Evolutionary conservation across 2,888 invertebrate species (phyloP), one percentile per base, ranked within the genome.

Genomic region (Nomada hirtipes): DNA sequence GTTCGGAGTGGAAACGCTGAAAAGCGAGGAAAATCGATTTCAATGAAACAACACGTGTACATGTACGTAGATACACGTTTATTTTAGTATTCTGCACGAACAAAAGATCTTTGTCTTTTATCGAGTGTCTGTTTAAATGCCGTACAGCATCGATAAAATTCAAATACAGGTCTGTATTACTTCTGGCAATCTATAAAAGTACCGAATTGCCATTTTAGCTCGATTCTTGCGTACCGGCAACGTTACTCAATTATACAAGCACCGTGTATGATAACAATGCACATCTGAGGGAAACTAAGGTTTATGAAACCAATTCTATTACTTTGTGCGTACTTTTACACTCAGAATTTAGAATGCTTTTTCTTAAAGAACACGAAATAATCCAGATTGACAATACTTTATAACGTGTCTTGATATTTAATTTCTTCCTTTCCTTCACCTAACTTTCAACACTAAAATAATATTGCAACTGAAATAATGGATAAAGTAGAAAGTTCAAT

Each of bases 21-120:
- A 79, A 79, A 69, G 64, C 69, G 50, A 50, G 52, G 42, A 79
- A 47, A 76, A 78, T 78, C 68, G 78, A 78, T 78, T 68, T 57
- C 18, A 47, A 74, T 75, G 75, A 50, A 79, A 29, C 68, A 57
- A 53, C 63, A 44, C 47, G 29, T 47, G 52, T 29, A 44, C 69
- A 53, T 68, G 26, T 42, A 23, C 23, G 36, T 53, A 52, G 44
- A 70, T 53, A 70, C 57, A 57, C 15, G n/a, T 26, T 20, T 59
- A 47, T 76, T 76, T 76, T 36, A 53, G 26, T 59, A 20, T 64
- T 69, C 26, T 20, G 7, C 4, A 2, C 4, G 53, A 55, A 76
- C 79, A 70, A 79, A 70, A 79, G 64, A 76, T 52, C 70, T 76
- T 65, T 70, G 70, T 65, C 59, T 76, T 60, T 65, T 42, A 76